Evolutionary conservation across 1,140 invertebrate species (phyloP), one percentile per base, ranked within the genome.

Genomic region (Glossosoma conforme): DNA sequence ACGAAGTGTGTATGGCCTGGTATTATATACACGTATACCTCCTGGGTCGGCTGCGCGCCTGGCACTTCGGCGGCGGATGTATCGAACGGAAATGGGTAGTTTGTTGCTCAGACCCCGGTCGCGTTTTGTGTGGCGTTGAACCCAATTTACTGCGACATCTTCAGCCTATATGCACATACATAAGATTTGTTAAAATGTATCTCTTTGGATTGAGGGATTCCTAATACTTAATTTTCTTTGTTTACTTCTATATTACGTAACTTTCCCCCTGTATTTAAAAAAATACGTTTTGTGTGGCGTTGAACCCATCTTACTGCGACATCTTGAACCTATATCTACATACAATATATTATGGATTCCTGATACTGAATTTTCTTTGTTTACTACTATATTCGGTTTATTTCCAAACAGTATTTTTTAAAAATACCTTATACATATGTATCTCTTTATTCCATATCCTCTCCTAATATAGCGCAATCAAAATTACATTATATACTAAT

Each of bases 31-130:
- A 19, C 38, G 8, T 17, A 2, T 8, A n/a, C 19, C 30, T 38
- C 14, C 45, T 45, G 30, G 11, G 18, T 19, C 18, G 18, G 20
- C 13, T 40, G 17, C 17, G n/a, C 11, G 45, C 25, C 38, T 32
- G 40, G 20, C 11, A 20, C 19, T 17, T 24, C 14, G 19, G 44
- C 40, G 53, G 48, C 54, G 54, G 54, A 56, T 38, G 55, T 57
- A 53, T 57, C 28, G 28, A 44, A 25, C 56, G 56, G 56, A 58
- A 58, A 58, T 54, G 51, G 51, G 47, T 53, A 58, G 56, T 58
- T 58, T 49, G 50, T 46, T 35, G 52, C 24, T 48, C 37, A 22
- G 24, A 8, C 10, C 22, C 28, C 20, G 42, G 21, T 15, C 20
- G 33, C 42, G 44, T 44, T 49, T 33, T 33, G 41, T 33, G 24